These are phyloP conservation scores for Atractosteus spatula DNA, from an alignment of 2,113 vertebrate species.

Conservation along the genomic window DNA sequence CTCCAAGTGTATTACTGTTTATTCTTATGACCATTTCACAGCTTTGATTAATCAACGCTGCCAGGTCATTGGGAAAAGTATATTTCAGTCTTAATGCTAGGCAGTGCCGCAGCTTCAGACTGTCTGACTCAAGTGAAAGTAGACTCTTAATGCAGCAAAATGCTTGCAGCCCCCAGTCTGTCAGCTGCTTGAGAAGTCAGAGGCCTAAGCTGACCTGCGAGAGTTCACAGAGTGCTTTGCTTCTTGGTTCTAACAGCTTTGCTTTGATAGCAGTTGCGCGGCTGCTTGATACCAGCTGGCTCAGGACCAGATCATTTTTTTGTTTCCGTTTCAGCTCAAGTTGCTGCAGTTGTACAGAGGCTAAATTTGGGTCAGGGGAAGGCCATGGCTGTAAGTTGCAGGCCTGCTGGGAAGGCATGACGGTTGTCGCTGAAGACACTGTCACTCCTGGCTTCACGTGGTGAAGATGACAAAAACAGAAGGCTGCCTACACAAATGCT, in stretches of 20 bases:
- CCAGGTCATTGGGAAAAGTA: too few relatives aligned
- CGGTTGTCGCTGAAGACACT: slow-evolving; percentile 18
- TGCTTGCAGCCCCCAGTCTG: too few relatives aligned
- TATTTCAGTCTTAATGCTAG: too few relatives aligned
- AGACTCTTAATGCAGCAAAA: too few relatives aligned
- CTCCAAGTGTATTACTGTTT: too few relatives aligned
- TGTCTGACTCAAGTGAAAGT: too few relatives aligned
- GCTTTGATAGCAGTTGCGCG: slow-evolving; percentile 11
- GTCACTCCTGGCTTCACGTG: slow-evolving; percentile 7
- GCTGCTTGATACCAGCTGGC: slow-evolving; percentile 1
- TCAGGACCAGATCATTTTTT: slow-evolving; percentile 9
- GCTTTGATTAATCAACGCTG: too few relatives aligned
- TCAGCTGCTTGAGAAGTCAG: too few relatives aligned
- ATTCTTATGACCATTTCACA: too few relatives aligned
- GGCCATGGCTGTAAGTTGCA: slow-evolving; percentile 12
- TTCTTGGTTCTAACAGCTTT: not conserved
- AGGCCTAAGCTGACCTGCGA: not conserved
- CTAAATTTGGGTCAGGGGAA: slow-evolving; percentile 27
- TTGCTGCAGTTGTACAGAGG: slow-evolving; percentile 14
- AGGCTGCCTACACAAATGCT: not conserved
- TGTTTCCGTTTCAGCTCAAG: slow-evolving; percentile 23
- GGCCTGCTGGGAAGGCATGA: slow-evolving; percentile 1
- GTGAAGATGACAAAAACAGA: not conserved
- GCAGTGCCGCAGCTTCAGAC: not conserved
- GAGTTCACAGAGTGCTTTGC: not conserved